These are phyloP conservation scores for Tetraneura akinire DNA, from an alignment of 1,140 invertebrate species.

Conservation along the genomic window DNA sequence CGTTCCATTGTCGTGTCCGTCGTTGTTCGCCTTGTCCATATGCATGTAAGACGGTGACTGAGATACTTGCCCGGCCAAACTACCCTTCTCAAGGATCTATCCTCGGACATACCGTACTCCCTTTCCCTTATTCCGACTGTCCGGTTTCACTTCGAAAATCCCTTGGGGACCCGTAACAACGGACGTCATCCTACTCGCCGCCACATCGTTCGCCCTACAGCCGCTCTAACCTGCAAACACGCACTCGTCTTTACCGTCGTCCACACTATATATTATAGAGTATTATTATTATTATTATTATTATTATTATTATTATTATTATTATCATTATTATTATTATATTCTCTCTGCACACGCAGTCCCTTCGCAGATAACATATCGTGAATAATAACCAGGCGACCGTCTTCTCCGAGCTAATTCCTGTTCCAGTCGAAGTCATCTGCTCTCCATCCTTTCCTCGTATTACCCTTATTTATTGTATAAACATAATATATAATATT, in stretches of 20 bases:
- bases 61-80: conserved; percentile 39
- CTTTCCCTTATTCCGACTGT: neutral
- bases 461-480: conserved; percentile 34
- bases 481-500: neutral
- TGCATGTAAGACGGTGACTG: conserved; percentile 52
- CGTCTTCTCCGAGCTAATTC: conserved; percentile 28
- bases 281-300: too few relatives aligned
- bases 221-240: neutral
- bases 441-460: too few relatives aligned
- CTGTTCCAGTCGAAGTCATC: neutral
- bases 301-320: too few relatives aligned
- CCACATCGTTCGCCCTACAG: neutral
- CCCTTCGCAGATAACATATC: conserved; percentile 51
- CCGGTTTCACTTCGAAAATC: conserved; percentile 28
- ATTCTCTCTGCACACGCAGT: neutral
- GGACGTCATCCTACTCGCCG: neutral
- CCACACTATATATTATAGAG: too few relatives aligned
- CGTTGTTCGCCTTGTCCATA: conserved; percentile 53
- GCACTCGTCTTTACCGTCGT: too few relatives aligned
- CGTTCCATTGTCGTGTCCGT: conserved; percentile 41
- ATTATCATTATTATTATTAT: too few relatives aligned
- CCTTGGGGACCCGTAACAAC: conserved; percentile 41
- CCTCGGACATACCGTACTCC: conserved; percentile 24
- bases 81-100: conserved; percentile 43
- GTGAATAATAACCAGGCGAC: conserved; percentile 47